Evolutionary conservation across 2,797 vertebrate species (phyloP).

Genomic region (Synanceia verrucosa): DNA sequence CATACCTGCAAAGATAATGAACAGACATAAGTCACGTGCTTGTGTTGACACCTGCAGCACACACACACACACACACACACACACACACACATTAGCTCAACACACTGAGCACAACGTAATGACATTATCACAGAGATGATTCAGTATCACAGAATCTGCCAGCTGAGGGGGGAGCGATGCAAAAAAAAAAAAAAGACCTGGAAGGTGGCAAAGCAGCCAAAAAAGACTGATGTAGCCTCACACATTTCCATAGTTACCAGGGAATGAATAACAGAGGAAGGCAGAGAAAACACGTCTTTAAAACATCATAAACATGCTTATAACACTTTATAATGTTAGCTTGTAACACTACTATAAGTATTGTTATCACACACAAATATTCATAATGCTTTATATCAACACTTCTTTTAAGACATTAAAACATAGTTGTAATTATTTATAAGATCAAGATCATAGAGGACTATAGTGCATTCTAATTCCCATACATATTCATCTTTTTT

Average conservation of each 20-base stretch:
- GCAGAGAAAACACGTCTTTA: background rate
- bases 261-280: conserved; percentile 8
- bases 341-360: background rate
- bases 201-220: conserved; percentile 5
- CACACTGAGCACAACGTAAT: background rate
- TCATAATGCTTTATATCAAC: background rate
- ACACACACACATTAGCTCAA: conserved; percentile 1
- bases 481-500: background rate
- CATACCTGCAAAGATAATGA: conserved; percentile 86
- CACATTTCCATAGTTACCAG: conserved; percentile 53
- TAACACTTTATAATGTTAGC: background rate
- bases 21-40: background rate
- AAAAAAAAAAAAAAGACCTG: conserved; percentile 23
- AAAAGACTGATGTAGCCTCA: background rate
- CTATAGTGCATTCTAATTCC: background rate
- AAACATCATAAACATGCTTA: background rate
- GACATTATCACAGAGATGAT: conserved; percentile 24
- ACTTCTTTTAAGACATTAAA: background rate
- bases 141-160: conserved; percentile 33
- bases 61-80: background rate
- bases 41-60: background rate
- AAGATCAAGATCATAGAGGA: background rate
- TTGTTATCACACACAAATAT: background rate
- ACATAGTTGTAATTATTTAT: background rate
- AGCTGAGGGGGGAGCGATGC: conserved; percentile 39